These are phyloP conservation scores for Polietes domitor DNA, from an alignment of 2,888 invertebrate genomes.

Conservation along the genomic window DNA sequence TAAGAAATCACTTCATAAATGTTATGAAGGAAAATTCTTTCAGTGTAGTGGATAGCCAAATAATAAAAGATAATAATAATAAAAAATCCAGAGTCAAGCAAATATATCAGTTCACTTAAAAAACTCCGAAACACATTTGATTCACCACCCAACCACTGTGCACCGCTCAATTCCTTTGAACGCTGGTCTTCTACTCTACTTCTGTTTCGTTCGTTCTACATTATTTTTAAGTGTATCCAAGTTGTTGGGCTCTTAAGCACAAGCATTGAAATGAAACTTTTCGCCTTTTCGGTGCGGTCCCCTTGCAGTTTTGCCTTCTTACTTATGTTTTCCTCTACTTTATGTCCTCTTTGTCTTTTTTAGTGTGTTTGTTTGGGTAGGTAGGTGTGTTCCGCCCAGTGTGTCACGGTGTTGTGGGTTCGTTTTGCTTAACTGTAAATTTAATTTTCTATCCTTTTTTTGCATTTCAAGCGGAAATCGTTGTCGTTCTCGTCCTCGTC, in stretches of 20 bases:
- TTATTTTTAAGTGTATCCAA: constrained; percentile 5
- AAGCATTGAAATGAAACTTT: constrained; percentile 1
- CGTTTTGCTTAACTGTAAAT: constrained; percentile 12
- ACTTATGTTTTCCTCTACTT: not conserved
- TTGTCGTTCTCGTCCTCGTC: constrained; percentile 1
- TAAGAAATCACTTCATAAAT: too few species aligned
- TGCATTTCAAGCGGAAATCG: constrained; percentile 40
- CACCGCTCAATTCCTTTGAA: not conserved
- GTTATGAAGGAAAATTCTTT: too few species aligned
- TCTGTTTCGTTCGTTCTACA: not conserved
- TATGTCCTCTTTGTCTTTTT: constrained; percentile 13
- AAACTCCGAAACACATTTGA: too few species aligned
- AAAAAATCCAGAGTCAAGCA: too few species aligned
- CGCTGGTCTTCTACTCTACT: not conserved
- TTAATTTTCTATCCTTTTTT: constrained; percentile 46
- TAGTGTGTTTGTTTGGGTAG: not conserved
- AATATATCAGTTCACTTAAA: too few species aligned
- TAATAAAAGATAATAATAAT: too few species aligned
- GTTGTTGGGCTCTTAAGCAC: constrained; percentile 5
- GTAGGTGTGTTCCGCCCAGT: not conserved
- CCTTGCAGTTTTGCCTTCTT: not conserved
- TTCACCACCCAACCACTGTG: not conserved
- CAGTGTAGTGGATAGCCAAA: too few species aligned
- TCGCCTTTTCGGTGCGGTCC: not conserved
- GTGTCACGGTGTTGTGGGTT: constrained; percentile 1